Percentiles rank a stretch among this genome's conserved stretches.
These are phyloP conservation scores for Pogonomyrmex barbatus DNA, from an alignment of 1,140 invertebrate genomes.

Conservation along the genomic window DNA sequence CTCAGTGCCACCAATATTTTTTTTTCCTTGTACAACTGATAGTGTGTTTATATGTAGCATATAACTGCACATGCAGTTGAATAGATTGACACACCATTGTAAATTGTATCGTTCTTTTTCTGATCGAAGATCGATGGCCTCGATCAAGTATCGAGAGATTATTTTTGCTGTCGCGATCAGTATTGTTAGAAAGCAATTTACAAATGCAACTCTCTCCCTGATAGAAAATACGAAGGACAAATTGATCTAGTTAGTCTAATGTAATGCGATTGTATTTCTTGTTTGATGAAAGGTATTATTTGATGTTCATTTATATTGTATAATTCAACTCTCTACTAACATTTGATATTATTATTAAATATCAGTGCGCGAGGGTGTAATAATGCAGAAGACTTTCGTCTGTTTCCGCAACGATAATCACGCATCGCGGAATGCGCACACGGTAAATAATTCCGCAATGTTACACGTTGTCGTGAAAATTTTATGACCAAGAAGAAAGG, in stretches of 20 bases:
- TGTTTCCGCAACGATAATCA: conserved; percentile 24
- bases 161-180: conserved; percentile 13
- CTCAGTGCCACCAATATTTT: conserved; percentile 22
- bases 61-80: conserved; percentile 25
- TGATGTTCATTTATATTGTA: background rate
- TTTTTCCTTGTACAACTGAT: background rate
- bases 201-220: background rate
- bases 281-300: background rate
- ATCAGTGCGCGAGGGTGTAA: background rate
- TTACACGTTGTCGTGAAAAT: conserved; percentile 34
- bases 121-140: conserved; percentile 41
- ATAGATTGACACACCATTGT: conserved; percentile 33
- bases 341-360: background rate
- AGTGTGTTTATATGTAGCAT: conserved; percentile 30
- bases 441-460: conserved; percentile 28
- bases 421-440: conserved; percentile 2
- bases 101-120: conserved; percentile 41
- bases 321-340: background rate
- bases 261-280: background rate
- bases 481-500: conserved; percentile 44
- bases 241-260: background rate
- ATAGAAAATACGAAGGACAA: background rate
- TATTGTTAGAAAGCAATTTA: conserved; percentile 5
- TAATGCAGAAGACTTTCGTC: background rate
- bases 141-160: background rate